A percentile compares a stretch with the other conserved stretches of the same genome.
These are phyloP conservation scores for Aphrocallistes beatrix DNA, from an alignment of 37 sponge, comb jelly and placozoan species.

Conservation along the genomic window DNA sequence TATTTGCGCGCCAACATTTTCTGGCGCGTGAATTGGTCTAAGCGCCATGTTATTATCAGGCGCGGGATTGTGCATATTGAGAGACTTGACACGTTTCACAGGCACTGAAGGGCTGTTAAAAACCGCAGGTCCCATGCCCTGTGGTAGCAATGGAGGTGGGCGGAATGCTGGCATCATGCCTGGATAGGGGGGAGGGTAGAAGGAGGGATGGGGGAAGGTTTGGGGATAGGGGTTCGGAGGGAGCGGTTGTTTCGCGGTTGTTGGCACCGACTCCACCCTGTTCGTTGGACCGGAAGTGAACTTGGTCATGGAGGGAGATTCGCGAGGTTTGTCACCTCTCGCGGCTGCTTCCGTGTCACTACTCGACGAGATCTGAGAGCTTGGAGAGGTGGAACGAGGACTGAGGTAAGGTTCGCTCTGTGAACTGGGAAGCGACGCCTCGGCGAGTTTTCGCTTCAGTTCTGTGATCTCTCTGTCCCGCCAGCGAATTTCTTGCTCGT, in stretches of 20 bases:
- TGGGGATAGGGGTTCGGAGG: neutral
- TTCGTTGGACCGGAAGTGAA: neutral
- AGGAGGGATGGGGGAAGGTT: neutral
- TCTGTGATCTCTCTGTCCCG: neutral
- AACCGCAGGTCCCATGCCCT: neutral
- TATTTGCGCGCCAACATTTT: too few relatives aligned
- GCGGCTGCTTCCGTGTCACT: neutral
- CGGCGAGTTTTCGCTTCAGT: slow-evolving; percentile 2
- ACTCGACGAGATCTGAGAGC: neutral
- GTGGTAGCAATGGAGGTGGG: neutral
- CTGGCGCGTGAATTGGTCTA: too few relatives aligned
- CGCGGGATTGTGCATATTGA: neutral
- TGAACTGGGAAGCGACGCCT: neutral
- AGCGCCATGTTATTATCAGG: neutral
- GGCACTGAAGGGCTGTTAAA: neutral
- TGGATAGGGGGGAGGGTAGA: neutral
- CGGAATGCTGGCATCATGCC: neutral
- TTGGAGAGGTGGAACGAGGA: neutral
- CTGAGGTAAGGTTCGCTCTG: neutral
- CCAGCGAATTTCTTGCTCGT: neutral
- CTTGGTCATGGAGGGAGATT: neutral
- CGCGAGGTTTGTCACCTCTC: neutral
- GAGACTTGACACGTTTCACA: neutral
- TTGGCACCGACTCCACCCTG: neutral
- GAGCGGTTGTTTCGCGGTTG: neutral